Percentiles rank a stretch among this genome's conserved stretches.
Evolutionary conservation across 37 sponge, comb jelly and placozoan genomes (phyloP).

Genomic region (Theonella swinhoei): DNA sequence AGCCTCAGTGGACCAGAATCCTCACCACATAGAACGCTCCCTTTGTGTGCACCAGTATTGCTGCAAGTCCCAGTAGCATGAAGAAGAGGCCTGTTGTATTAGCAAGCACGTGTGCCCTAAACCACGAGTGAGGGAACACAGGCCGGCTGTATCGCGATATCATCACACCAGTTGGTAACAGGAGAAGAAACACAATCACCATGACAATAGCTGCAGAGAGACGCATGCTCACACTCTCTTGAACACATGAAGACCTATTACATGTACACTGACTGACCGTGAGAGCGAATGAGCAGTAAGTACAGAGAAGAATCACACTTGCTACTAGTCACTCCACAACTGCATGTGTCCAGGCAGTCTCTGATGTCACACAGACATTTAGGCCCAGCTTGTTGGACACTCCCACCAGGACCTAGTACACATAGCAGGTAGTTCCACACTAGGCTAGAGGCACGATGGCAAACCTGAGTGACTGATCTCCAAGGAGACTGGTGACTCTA

Average conservation of each 20-base stretch:
- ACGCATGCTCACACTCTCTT: too few species aligned
- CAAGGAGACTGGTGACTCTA: too few species aligned
- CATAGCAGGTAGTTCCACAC: too few species aligned
- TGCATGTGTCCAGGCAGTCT: not conserved
- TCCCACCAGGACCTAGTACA: too few species aligned
- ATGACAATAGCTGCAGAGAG: conserved; percentile 27
- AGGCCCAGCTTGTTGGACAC: not conserved
- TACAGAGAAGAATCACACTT: not conserved
- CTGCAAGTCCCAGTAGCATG: conserved; percentile 18
- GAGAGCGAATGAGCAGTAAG: conserved; percentile 7
- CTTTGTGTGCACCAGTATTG: conserved; percentile 46
- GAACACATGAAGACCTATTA: too few species aligned
- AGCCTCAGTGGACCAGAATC: too few species aligned
- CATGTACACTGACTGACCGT: conserved; percentile 29
- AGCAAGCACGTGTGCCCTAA: conserved; percentile 27
- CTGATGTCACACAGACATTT: not conserved
- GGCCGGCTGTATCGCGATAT: conserved; percentile 51
- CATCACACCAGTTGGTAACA: conserved; percentile 32
- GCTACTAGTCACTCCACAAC: not conserved
- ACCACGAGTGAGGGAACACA: conserved; percentile 34
- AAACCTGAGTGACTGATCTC: too few species aligned
- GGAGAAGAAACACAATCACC: conserved; percentile 32
- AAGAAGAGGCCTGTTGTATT: not conserved
- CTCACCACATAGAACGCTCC: conserved; percentile 44
- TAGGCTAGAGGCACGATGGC: too few species aligned